Evolutionary conservation across 2,888 invertebrate genomes (phyloP).

Genomic region (Sminthurides aquaticus): DNA sequence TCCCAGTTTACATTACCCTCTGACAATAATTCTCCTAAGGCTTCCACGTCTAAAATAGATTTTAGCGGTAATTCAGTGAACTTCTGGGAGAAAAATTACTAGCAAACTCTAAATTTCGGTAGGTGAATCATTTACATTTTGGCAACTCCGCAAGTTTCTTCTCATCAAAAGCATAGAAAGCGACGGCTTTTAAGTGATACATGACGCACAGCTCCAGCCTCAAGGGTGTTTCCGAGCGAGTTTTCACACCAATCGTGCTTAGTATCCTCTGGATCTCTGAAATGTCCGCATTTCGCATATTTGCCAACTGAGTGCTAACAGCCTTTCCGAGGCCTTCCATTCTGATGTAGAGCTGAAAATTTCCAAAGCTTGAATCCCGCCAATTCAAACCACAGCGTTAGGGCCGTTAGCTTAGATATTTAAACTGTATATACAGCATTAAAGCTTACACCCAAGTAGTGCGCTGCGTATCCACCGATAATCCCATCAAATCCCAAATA

Average conservation of each 20-base stretch:
- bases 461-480: constrained; percentile 35
- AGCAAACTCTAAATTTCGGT: too few relatives aligned
- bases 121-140: constrained; percentile 8
- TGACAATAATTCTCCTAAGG: constrained; percentile 18
- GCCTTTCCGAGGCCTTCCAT: constrained; percentile 38
- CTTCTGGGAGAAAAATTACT: too few relatives aligned
- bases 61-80: too few relatives aligned
- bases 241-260: constrained; percentile 30
- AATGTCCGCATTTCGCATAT: constrained; percentile 22
- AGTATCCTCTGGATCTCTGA: constrained; percentile 36
- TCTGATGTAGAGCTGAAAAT: constrained; percentile 34
- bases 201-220: constrained; percentile 33
- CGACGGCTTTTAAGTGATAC: constrained; percentile 30
- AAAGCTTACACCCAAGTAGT: constrained; percentile 32
- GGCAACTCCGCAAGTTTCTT: constrained; percentile 20
- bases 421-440: too few relatives aligned
- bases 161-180: constrained; percentile 36
- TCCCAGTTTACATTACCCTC: constrained; percentile 19
- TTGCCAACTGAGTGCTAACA: constrained; percentile 19
- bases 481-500: constrained; percentile 32
- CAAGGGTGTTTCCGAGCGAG: constrained; percentile 23
- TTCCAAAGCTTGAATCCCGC: not conserved
- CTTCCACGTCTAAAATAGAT: constrained; percentile 19
- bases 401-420: not conserved
- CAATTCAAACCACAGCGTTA: too few relatives aligned